Conservation (phyloP, 2,797 vertebrate species). For the Chiroxiphia lanceolata region DNA sequence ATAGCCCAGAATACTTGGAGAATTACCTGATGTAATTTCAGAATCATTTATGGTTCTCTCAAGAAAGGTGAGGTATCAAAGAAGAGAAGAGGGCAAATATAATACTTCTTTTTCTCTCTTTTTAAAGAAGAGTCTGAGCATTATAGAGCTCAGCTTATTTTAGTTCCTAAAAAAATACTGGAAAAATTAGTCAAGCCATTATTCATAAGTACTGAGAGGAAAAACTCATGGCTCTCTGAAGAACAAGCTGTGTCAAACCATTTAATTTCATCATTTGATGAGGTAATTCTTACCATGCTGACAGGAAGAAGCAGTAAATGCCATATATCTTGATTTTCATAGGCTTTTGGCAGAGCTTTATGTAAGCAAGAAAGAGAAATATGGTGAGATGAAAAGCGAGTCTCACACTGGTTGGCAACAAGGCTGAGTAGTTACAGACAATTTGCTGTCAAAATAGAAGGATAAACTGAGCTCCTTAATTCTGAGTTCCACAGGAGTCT, state of each 20-base stretch:
- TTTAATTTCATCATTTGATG: constrained; percentile 35
- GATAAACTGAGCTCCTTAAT: background rate
- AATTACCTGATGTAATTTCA: background rate
- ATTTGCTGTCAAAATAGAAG: background rate
- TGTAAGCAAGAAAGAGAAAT: background rate
- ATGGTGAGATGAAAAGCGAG: background rate
- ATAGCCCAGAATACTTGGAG: background rate
- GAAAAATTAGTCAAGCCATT: constrained; percentile 26
- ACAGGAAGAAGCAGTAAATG: background rate
- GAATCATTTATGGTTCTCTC: background rate
- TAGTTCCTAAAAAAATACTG: constrained; percentile 34
- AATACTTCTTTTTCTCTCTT: background rate
- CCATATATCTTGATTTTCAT: background rate
- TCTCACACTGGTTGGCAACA: background rate
- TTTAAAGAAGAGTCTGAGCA: background rate
- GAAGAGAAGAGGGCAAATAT: background rate
- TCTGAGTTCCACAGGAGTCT: background rate
- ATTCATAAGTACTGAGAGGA: background rate
- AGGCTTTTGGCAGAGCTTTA: constrained; percentile 1
- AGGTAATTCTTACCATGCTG: constrained; percentile 23
- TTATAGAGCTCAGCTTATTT: background rate
- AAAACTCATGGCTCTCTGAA: constrained; percentile 2
- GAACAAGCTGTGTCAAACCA: background rate
- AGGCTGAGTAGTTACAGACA: background rate
- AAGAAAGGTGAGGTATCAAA: background rate